Evolutionary conservation across 2,113 vertebrate genomes (phyloP), one percentile per base, ranked within the genome.

Genomic region (Coregonus clupeaformis): DNA sequence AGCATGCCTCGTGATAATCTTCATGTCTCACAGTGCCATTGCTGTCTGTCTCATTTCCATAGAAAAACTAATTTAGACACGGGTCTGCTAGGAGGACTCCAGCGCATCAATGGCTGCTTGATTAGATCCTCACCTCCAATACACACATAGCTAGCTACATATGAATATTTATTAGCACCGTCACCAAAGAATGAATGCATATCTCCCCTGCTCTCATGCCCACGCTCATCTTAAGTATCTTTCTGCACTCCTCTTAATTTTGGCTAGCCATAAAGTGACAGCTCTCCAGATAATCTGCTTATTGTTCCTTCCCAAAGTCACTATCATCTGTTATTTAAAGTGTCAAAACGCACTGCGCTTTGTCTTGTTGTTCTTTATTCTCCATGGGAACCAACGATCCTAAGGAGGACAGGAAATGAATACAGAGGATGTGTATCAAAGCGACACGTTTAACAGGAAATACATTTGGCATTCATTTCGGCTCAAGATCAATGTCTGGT

Each of bases 81-180:
- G 2, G 36, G 36, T 42, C 36, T 42, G 88, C 91, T 92, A 89
- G 66, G 86, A 90, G 88, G 89, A 88, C 86, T 83, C 91, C 86
- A 92, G 91, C 0, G 91, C 96, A 93, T 97, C 95, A 97, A 95
- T 96, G 94, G 94, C 90, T 90, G 91, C 95, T 95, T 97, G 95
- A 99, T 98, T 97, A 96, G 96, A 96, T 97, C 95, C 94, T 95
- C 94, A 96, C 96, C 95, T 96, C 94, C 91, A 75, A 92, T 16
- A 24, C n/a, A 92, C 93, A 42, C 36, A 42, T 42, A 11, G 36
- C 36, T 42, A 42, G 36, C 36, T 94, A 95, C 93, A 92, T 95
- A 96, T 98, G 96, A 98, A 97, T 98, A 98, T 97, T 96, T 42
- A 98, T 98, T 92, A 96, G 91, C 91, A 84, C 76, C 80, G 49